These are phyloP conservation scores for Cheirogaleus major DNA, from an alignment of 2,797 vertebrate genomes.

Conservation along the genomic window DNA sequence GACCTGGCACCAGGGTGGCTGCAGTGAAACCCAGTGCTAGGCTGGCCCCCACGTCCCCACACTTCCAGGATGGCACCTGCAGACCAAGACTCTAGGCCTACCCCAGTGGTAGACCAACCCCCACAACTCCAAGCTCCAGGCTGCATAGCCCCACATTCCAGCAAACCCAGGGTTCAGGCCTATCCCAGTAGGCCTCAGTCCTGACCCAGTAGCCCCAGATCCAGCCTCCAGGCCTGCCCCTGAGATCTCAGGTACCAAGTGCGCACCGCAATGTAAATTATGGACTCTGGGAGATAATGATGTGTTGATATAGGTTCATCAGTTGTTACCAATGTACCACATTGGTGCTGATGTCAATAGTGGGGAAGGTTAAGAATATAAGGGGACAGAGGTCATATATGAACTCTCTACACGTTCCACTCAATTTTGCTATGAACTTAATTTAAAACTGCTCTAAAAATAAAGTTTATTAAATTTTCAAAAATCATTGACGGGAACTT, in stretches of 20 bases:
- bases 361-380: not conserved
- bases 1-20: too few species aligned
- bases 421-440: not conserved
- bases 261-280: not conserved
- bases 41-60: not conserved
- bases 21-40: not conserved
- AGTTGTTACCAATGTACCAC: not conserved
- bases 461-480: not conserved
- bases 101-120: too few species aligned
- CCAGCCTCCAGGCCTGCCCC: not conserved
- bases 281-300: not conserved
- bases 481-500: not conserved
- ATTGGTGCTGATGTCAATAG: not conserved
- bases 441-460: not conserved
- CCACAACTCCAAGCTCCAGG: not conserved
- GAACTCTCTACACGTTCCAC: not conserved
- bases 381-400: not conserved
- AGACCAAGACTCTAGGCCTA: not conserved
- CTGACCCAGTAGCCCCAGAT: not conserved
- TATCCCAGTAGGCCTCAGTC: not conserved
- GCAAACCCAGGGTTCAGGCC: not conserved
- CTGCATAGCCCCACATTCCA: not conserved
- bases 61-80: not conserved
- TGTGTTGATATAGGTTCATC: too few species aligned
- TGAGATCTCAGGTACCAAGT: not conserved